Evolutionary conservation across 2,888 invertebrate genomes (phyloP), one percentile per base, ranked within the genome.

Genomic region (Tipula lateralis): DNA sequence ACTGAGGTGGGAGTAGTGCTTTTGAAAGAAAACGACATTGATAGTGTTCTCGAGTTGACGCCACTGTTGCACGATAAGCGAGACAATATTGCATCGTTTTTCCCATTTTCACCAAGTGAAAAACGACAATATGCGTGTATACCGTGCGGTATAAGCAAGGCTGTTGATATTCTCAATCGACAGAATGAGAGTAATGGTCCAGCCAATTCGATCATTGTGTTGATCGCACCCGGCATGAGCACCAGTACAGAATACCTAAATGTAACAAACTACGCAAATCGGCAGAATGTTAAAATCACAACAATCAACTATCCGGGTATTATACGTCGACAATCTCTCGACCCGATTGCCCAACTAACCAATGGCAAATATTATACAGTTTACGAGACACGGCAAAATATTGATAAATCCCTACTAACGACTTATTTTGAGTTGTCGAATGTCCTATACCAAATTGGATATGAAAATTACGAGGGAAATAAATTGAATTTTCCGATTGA

Each of bases 261-360:
- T 82, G 87, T 91, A 0, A 87, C 90, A 0, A 32, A 34, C 7
- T 80, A 84, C 6, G 89, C 91, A 0, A 89, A 88, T 36, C 88
- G 89, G 34, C 88, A 90, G 29, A 90, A 91, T 86, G 91, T 92
- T 3, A 89, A 90, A 85, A 89, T 93, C 19, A 91, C 91, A 0
- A 91, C 92, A 0, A 91, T 93, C 83, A 92, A 92, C 86, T 92
- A 92, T 87, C 92, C 93, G 0, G 88, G 89, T n/a, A 87, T 91
- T 19, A 87, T 90, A 0, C 87, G 91, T 83, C 87, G 89, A 1
- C 88, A 89, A 80, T 89, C 91, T 2, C 88, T 92, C 16, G 91
- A 92, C 86, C 87, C 88, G 32, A 87, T 92, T 50, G 91, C 92
- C 0, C 87, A 89, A 50, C 88, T 89, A 84, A 92, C 91, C 0